Base-by-base conservation (phyloP, 2,113 vertebrate genomes). In the Meriones unguiculatus region DNA sequence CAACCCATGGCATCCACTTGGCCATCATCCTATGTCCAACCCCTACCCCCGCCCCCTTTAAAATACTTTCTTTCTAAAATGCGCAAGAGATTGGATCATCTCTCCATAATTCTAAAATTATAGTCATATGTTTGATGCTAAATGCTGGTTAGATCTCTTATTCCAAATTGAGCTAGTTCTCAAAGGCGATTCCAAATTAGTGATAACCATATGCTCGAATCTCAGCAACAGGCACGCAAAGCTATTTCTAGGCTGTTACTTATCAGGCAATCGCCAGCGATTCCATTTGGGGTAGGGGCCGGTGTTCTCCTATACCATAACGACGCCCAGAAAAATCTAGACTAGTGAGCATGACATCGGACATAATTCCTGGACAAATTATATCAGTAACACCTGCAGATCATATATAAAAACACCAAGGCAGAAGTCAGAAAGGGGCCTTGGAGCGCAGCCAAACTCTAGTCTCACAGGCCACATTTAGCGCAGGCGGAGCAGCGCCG, bases 151-250 rank as follows among this genome's bases (percentile, higher is more conserved):
- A 52, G 28, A 95, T 96, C n/a, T 91, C 75, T 96, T 76, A 73
- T 90, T 94, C 75, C 77, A 97, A 95, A 97, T 94, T 87, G 92
- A 97, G 95, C 96, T 94, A 97, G 93, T 89, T 95, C 81, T 94
- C 89, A 93, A 95, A 96, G 92, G 93, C 87, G 89, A 95, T 94
- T 90, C 91, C 96, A 96, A 97, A 87, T 96, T 62, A 92, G 96
- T 94, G 95, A 96, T 94, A 97, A 85, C 93, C 97, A 96, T 97
- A 97, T 96, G 95, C 28, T 89, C 84, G 94, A 38, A 46, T 96
- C 85, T 70, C 59, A 77, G 82, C 89, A 95, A 95, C 84, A 97
- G 78, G 84, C 93, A 70, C 10, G 10, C 70, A 87, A 89, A 94
- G 75, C 78, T 97, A 96, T 97, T 97, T 96, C 94, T 93, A 96